phyloP scores from a whole-genome alignment of 2,113 vertebrate genomes.

The Pluvialis apricaria region DNA sequence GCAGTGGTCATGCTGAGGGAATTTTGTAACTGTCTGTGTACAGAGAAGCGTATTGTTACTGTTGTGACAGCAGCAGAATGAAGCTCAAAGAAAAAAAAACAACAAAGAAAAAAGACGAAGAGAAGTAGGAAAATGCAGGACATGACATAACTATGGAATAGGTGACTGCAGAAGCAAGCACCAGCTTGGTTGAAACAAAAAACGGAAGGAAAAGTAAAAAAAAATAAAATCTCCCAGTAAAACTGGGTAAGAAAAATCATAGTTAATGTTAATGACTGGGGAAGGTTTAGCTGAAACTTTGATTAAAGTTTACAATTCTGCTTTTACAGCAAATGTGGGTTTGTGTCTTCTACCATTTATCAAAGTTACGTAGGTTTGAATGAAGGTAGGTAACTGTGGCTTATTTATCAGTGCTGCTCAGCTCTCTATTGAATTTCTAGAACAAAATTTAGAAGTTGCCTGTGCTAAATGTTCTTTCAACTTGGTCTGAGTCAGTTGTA shows the following conservation, averaged over 20 bases:
- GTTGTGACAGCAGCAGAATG: slow-evolving; percentile 33
- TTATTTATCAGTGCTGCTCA: background rate
- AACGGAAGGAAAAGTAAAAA: background rate
- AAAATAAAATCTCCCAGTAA: background rate
- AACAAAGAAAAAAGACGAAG: background rate
- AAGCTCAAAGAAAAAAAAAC: background rate
- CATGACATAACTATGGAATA: background rate
- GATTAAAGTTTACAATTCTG: background rate
- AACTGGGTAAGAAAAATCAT: background rate
- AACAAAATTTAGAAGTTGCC: background rate
- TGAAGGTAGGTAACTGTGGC: background rate
- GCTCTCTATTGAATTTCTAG: background rate
- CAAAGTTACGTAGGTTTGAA: background rate
- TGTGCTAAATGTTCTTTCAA: background rate
- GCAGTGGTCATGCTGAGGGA: background rate
- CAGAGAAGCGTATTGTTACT: background rate
- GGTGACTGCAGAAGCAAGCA: background rate
- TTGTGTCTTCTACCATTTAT: background rate
- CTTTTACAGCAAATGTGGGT: background rate
- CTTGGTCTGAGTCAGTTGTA: background rate
- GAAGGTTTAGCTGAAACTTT: background rate
- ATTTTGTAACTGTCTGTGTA: slow-evolving; percentile 18
- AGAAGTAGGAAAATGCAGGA: background rate
- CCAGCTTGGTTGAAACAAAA: background rate
- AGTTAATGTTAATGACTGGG: background rate